phyloP scores from a whole-genome alignment of 2,797 vertebrate genomes.

The Intellagama lesueurii region DNA sequence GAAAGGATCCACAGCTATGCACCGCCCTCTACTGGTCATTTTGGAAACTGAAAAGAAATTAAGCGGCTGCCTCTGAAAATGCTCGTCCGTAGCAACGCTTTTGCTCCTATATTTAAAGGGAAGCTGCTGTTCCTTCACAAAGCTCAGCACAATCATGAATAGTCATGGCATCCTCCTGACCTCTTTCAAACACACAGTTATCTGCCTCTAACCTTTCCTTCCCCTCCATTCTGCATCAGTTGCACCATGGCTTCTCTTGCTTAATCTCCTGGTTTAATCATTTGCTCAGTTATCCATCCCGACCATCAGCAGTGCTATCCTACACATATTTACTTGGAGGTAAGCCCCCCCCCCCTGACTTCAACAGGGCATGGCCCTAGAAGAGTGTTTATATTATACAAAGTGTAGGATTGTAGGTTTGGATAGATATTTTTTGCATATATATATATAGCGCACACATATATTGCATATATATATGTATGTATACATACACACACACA shows the following conservation, averaged over 20 bases:
- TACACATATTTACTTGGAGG: neutral
- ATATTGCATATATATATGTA: no score
- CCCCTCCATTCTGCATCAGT: neutral
- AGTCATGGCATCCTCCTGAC: neutral
- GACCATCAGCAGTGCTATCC: no score
- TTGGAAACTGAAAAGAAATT: neutral
- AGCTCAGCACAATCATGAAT: neutral
- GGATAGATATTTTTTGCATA: neutral
- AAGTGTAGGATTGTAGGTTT: no score
- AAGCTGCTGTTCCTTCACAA: neutral
- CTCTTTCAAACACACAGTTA: neutral
- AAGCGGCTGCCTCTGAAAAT: neutral
- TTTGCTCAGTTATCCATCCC: neutral
- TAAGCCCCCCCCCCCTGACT: neutral
- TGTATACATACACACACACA: no score
- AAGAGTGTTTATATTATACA: neutral
- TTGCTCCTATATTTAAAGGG: neutral
- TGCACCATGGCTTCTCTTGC: neutral
- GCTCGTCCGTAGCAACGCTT: neutral
- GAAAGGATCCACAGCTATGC: neutral
- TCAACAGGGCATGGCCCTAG: neutral
- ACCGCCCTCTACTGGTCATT: conserved; percentile 30
- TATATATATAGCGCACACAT: neutral
- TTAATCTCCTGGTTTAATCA: neutral
- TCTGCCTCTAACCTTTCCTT: neutral